Evolutionary conservation across 2,888 invertebrate species (phyloP).

Genomic region (Megalurothrips usitatus): DNA sequence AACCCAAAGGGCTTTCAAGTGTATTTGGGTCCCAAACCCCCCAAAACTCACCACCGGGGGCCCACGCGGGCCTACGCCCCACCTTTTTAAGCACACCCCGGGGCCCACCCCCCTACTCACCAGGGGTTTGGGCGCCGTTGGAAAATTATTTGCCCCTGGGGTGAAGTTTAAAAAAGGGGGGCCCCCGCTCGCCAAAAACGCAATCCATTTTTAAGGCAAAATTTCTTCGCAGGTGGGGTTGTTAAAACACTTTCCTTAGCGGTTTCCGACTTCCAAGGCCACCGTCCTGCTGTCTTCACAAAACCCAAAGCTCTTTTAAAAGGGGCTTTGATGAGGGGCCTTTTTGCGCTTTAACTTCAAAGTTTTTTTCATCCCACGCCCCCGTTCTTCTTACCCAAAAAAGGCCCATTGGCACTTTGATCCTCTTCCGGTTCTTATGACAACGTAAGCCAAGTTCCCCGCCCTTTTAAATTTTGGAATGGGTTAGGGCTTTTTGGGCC

Average conservation of each 20-base stretch:
- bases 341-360: slow-evolving; percentile 63
- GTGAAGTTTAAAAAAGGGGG: too few species aligned
- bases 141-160: too few species aligned
- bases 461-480: slow-evolving; percentile 75
- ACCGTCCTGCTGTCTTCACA: slow-evolving; percentile 66
- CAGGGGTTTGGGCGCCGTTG: too few species aligned
- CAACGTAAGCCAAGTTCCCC: slow-evolving; percentile 58
- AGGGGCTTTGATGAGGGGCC: slow-evolving; percentile 58
- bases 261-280: slow-evolving; percentile 71
- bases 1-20: too few species aligned
- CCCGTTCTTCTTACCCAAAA: slow-evolving; percentile 76
- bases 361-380: slow-evolving; percentile 73
- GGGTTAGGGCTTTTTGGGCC: slow-evolving; percentile 66
- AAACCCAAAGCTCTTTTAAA: slow-evolving; percentile 62
- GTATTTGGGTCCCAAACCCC: too few species aligned
- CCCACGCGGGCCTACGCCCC: too few species aligned
- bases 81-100: too few species aligned
- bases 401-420: slow-evolving; percentile 64
- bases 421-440: slow-evolving; percentile 53
- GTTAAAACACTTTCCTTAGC: slow-evolving; percentile 53
- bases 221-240: slow-evolving; percentile 47
- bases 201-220: slow-evolving; percentile 63
- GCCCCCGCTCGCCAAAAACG: too few species aligned
- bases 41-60: too few species aligned
- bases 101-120: too few species aligned